phyloP scores from a whole-genome alignment of 2,797 vertebrate genomes.

The Argyrosomus regius region DNA sequence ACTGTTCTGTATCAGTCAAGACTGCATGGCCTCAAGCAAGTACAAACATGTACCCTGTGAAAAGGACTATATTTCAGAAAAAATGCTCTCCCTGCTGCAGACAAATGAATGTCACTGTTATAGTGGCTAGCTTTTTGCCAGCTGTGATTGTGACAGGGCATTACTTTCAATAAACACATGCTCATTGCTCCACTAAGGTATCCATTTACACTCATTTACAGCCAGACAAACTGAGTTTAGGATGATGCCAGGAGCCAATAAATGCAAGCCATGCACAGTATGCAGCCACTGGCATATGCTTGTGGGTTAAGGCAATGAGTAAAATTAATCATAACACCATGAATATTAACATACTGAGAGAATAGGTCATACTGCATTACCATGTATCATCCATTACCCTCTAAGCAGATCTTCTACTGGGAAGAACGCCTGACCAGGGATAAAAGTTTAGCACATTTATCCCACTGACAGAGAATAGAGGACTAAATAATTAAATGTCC shows the following conservation, averaged over 20 bases:
- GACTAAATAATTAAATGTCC: slow-evolving; percentile 73
- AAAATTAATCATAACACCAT: slow-evolving; percentile 84
- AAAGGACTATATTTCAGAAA: slow-evolving; percentile 57
- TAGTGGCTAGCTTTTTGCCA: slow-evolving; percentile 66
- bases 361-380: slow-evolving; percentile 76
- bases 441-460: slow-evolving; percentile 81
- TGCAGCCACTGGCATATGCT: slow-evolving; percentile 71
- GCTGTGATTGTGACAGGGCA: slow-evolving; percentile 75
- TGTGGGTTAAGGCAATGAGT: slow-evolving; percentile 70
- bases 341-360: slow-evolving; percentile 82
- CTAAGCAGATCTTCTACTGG: slow-evolving; percentile 74
- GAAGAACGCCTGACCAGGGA: slow-evolving; percentile 74
- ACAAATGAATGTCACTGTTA: slow-evolving; percentile 67
- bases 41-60: slow-evolving; percentile 48
- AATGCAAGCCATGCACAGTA: slow-evolving; percentile 68
- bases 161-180: slow-evolving; percentile 80
- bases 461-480: slow-evolving; percentile 62
- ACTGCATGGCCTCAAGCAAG: slow-evolving; percentile 48
- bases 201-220: slow-evolving; percentile 78
- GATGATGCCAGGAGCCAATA: slow-evolving; percentile 67
- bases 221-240: slow-evolving; percentile 72
- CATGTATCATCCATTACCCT: slow-evolving; percentile 81
- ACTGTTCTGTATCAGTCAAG: slow-evolving; percentile 40
- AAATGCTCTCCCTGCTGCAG: slow-evolving; percentile 51
- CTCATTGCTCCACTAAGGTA: slow-evolving; percentile 73